Base-by-base conservation (phyloP, 2,888 invertebrate genomes). In the Hirtodrosophila trivittata region DNA sequence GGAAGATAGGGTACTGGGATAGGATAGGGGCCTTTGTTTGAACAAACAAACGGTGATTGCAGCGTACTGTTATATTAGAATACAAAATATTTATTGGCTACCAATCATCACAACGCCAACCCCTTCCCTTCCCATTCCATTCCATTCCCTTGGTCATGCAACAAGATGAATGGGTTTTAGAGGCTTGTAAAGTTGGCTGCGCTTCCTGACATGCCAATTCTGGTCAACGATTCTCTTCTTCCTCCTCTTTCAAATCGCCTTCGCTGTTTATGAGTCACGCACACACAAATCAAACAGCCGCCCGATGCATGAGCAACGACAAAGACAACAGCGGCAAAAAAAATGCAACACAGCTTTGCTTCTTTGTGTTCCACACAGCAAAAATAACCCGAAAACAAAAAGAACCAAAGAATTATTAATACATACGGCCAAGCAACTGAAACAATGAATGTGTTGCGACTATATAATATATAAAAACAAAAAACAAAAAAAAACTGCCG, bases 141-240 rank as follows among this genome's bases (percentile, higher is more conserved):
- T 21, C 18, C 18, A 21, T 21, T 21, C 5, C 18, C 18, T 21
- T 21, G 2, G 2, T 21, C 5, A 21, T 21, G 18, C 18, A 21
- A 21, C 18, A 21, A 5, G 5, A 21, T 21, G 18, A 21, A 21
- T 21, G 18, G 18, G 2, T 21, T 21, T 21, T 21, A 3, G 28
- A 5, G 3, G 28, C 26, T 37, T 33, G 25, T 37, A 57, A 41
- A 59, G 60, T 46, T 50, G 35, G 46, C 55, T 50, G 51, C 51
- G 51, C 69, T 75, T 75, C 77, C 69, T 62, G 69, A 41, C 39
- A 55, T 38, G 37, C 78, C 75, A 75, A 66, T 66, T 75, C 70
- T 77, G 75, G 70, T 14, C 41, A 49, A 46, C 54, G 58, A 45
- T 52, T 54, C 47, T 18, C 28, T 10, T 26, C 18, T 5, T 14